Base-by-base conservation (phyloP, 2,113 vertebrate species). In the Bostrychus sinensis region DNA sequence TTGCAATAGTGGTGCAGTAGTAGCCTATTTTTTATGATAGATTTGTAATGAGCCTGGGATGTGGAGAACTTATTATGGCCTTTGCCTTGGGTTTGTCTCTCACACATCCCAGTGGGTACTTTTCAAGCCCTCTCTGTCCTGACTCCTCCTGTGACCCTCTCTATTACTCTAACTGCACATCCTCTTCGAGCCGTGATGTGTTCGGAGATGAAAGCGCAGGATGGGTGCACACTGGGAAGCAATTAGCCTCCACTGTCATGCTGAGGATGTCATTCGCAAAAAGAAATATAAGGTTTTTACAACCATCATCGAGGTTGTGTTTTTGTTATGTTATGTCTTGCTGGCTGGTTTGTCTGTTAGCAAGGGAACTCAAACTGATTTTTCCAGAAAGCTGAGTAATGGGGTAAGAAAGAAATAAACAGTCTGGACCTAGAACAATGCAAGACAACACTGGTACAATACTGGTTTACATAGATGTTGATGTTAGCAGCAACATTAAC, bases 201-300 rank as follows among this genome's bases (percentile, higher is more conserved):
- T 68, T 66, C 5, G 60, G 53, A 77, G 56, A 75, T 53, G 48
- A 72, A 78, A 77, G 69, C 56, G 58, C 69, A 80, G 64, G 68
- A 77, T 70, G 67, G 75, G 56, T 57, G 78, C 26, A 74, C 74
- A 56, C 75, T 19, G 1, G 80, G 76, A 76, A 85, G 67, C 84
- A 86, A 85, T 90, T 87, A 86, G 70, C 68, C 53, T 62, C 30
- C 50, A 48, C 66, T 72, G 71, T 76, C 57, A 62, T 51, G 56
- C 75, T 45, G 60, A 51, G 25, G 46, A 51, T 28, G 13, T 28
- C 23, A 16, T 2, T 51, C 23, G 14, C 12, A 39, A 39, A 14
- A 39, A 39, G 37, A 14, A 34, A 34, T 34, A n/a, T n/a, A n/a
- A n/a, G n/a, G n/a, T n/a, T n/a, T n/a, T n/a, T n/a, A n/a, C n/a